Base-by-base conservation (phyloP, 2,888 invertebrate genomes). In the Beris morrisii region DNA sequence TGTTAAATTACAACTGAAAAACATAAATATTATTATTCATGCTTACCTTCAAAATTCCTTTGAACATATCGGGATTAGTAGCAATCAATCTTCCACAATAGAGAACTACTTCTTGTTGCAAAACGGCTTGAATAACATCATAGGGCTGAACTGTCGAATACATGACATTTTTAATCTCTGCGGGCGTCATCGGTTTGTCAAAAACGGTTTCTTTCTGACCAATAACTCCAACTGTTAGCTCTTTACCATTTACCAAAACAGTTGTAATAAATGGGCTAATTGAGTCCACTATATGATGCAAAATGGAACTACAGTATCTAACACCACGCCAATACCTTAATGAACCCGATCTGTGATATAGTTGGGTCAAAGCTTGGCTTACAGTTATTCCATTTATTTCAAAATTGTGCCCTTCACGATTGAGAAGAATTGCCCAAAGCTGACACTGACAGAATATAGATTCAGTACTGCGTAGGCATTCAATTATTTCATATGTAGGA, bases 181-280 rank as follows among this genome's bases (percentile, higher is more conserved):
- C 88, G 0, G 99, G 99, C 1, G 96, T 95, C 88, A 97, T 91
- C 0, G 99, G 99, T 76, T 97, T 96, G 80, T 96, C 96, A 75
- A 99, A 93, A n/a, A 95, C 92, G 0, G 94, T 93, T 82, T 98
- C 98, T 73, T 95, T 91, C 72, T 92, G 92, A 0, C 95, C 95
- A 75, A 95, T 92, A 64, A 97, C 94, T 32, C 97, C 97, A 2
- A 97, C 93, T 0, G 97, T 96, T 86, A 81, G 69, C 87, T 97
- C 97, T 81, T 98, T 99, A 69, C 98, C 98, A 81, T 96, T 93
- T 50, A 99, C 99, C 56, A 99, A 85, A 71, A 99, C 93, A 0
- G 95, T 94, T 50, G 99, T 99, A 74, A 99, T 96, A 77, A 96
- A 97, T 5, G 99, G 99, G 81, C 97, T 97, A 75, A 99, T 93